A percentile compares a stretch with the other conserved stretches of the same genome.
These are phyloP conservation scores for Orestias chungarensis DNA, from an alignment of 2,797 vertebrate species.

Conservation along the genomic window DNA sequence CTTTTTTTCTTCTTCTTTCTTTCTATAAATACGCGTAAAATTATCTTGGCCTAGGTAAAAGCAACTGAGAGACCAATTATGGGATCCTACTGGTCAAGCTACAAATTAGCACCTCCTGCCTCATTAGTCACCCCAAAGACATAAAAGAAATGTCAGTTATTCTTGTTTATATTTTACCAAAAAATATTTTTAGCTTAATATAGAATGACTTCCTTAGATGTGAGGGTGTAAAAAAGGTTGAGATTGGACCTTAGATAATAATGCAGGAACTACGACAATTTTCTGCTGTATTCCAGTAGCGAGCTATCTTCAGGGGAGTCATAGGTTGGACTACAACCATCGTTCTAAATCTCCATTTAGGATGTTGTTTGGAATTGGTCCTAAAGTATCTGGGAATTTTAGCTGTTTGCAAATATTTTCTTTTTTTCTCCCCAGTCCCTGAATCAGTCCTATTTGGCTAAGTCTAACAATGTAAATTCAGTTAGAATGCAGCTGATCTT, in stretches of 20 bases:
- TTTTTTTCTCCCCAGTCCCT: background rate
- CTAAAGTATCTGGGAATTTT: background rate
- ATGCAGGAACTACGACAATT: slow-evolving; percentile 3
- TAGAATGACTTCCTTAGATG: background rate
- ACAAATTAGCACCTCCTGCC: too few relatives aligned
- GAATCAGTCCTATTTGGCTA: background rate
- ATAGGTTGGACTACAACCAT: background rate
- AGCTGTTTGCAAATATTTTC: background rate
- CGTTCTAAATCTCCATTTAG: background rate
- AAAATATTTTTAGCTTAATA: background rate
- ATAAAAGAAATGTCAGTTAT: background rate
- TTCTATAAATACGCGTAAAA: background rate
- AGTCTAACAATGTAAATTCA: background rate
- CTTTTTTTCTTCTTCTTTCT: background rate
- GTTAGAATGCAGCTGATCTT: background rate
- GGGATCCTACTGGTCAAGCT: too few relatives aligned
- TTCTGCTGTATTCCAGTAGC: background rate
- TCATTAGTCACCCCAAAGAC: too few relatives aligned
- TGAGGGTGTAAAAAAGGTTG: background rate
- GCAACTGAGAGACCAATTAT: too few relatives aligned
- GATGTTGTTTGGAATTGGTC: background rate
- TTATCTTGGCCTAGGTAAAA: too few relatives aligned
- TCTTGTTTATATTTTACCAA: background rate
- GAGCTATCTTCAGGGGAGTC: background rate
- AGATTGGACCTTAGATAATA: background rate